phyloP scores from a whole-genome alignment of 2,888 invertebrate species.

The Lordiphosa andalusiaca region DNA sequence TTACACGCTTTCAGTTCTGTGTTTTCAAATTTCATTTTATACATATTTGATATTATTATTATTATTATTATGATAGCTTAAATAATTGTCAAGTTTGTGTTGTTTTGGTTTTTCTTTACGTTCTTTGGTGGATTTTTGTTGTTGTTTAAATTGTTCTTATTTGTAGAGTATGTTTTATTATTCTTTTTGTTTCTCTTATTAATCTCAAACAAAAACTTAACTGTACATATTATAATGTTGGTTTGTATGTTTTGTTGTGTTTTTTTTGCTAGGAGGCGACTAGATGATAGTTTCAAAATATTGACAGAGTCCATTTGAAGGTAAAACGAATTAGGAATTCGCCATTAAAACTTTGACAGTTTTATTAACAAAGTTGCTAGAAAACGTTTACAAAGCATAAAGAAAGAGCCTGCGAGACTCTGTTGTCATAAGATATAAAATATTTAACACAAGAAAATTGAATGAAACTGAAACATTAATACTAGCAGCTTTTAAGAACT shows the following conservation, averaged over 20 bases:
- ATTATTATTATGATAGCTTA: conserved; percentile 46
- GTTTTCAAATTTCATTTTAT: conserved; percentile 34
- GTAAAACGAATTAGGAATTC: not conserved
- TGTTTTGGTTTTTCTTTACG: conserved; percentile 18
- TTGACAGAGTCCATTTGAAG: conserved; percentile 7
- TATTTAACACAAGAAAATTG: too few relatives aligned
- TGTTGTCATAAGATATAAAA: too few relatives aligned
- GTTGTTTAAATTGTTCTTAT: conserved; percentile 23
- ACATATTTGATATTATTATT: conserved; percentile 39
- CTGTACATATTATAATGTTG: conserved; percentile 27
- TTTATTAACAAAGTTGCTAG: too few relatives aligned
- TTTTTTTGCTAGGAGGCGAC: conserved; percentile 31
- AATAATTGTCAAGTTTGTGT: conserved; percentile 40
- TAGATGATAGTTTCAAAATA: conserved; percentile 29
- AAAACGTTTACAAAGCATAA: too few relatives aligned
- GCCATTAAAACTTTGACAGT: not conserved
- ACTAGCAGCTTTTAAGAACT: too few relatives aligned
- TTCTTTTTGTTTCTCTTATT: conserved; percentile 14
- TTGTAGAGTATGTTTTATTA: conserved; percentile 38
- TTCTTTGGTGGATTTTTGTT: conserved; percentile 44
- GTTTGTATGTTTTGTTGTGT: too few relatives aligned
- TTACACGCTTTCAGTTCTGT: conserved; percentile 54
- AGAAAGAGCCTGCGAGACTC: too few relatives aligned
- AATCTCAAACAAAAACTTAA: conserved; percentile 53
- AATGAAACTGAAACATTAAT: too few relatives aligned